Conservation (phyloP, 1,140 invertebrate genomes). For the Apis dorsata region DNA sequence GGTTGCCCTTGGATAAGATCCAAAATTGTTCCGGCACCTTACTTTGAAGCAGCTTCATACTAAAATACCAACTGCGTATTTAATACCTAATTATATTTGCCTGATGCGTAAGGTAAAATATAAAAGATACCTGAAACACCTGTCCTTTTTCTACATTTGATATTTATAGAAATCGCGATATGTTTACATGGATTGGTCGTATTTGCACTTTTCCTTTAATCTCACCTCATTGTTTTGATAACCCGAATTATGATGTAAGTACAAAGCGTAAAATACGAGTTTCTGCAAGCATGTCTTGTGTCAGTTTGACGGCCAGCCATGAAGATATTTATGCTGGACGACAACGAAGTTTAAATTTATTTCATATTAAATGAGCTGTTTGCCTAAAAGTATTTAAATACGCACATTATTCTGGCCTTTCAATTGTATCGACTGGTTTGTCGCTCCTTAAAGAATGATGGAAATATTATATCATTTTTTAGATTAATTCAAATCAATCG, state of each 20-base stretch:
- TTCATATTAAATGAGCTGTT: conserved; percentile 12
- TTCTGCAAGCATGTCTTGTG: conserved; percentile 20
- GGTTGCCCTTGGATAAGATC: conserved; percentile 64
- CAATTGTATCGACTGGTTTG: not conserved
- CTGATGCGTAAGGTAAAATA: conserved; percentile 10
- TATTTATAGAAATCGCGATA: not conserved
- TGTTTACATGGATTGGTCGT: not conserved
- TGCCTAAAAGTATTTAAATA: not conserved
- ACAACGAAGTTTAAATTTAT: conserved; percentile 49
- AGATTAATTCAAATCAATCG: not conserved
- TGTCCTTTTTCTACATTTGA: not conserved
- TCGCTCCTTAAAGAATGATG: too few species aligned
- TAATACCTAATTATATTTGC: conserved; percentile 54
- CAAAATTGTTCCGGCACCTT: conserved; percentile 64
- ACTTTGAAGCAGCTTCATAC: conserved; percentile 48
- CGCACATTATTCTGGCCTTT: not conserved
- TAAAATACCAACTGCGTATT: conserved; percentile 62
- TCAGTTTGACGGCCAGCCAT: conserved; percentile 45
- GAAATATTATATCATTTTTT: too few species aligned
- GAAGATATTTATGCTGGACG: conserved; percentile 47
- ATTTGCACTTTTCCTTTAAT: conserved; percentile 35
- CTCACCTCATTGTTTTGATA: conserved; percentile 44
- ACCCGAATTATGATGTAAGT: conserved; percentile 27
- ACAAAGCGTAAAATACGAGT: conserved; percentile 39
- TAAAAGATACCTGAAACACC: conserved; percentile 20